Conservation (phyloP, 2,113 vertebrate species). For the Actenoides lindsayi region DNA sequence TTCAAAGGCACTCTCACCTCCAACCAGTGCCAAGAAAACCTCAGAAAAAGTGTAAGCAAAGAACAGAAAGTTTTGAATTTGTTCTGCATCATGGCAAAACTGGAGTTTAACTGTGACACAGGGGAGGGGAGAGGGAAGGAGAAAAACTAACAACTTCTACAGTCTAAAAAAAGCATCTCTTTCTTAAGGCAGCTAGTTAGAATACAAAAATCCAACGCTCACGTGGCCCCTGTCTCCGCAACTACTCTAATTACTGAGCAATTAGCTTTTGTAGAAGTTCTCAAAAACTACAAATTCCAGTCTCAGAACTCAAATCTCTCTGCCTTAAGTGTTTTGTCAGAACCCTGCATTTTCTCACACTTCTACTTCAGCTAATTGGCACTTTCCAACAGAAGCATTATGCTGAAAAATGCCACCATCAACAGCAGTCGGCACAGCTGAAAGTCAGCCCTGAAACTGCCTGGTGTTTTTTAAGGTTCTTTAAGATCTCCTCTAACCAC, state of each 20-base stretch:
- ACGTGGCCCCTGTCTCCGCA: neutral
- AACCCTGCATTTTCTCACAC: neutral
- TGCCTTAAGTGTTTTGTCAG: neutral
- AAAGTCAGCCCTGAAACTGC: neutral
- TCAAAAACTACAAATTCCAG: neutral
- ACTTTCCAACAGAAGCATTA: neutral
- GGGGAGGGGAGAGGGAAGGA: neutral
- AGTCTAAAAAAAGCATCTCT: neutral
- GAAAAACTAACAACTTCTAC: neutral
- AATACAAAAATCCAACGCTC: neutral
- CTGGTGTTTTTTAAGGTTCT: neutral
- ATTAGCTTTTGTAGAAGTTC: neutral
- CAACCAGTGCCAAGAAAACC: neutral
- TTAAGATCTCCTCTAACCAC: neutral
- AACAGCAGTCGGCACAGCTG: neutral
- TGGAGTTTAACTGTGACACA: neutral
- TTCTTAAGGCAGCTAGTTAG: neutral
- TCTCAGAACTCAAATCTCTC: neutral
- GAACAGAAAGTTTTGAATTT: neutral
- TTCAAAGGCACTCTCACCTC: neutral
- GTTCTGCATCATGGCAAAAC: neutral
- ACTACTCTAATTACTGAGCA: slow-evolving; percentile 2
- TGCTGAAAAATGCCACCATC: slow-evolving; percentile 7
- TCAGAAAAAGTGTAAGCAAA: neutral
- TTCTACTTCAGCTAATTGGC: slow-evolving; percentile 7